These are phyloP conservation scores for Lagorchestes hirsutus DNA, from an alignment of 2,797 vertebrate species.

Conservation along the genomic window DNA sequence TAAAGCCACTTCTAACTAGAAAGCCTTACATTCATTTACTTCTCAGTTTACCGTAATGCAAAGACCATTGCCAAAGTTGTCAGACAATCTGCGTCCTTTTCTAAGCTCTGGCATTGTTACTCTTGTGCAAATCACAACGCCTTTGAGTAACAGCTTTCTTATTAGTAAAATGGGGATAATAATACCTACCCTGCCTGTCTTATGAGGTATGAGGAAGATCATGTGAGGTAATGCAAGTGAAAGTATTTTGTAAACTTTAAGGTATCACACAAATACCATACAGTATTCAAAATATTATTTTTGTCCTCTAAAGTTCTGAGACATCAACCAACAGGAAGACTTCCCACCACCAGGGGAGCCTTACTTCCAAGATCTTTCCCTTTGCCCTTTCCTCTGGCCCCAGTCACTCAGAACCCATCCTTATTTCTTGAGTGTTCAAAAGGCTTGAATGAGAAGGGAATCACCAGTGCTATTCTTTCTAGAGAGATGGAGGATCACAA, in stretches of 20 bases:
- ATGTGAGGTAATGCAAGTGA: not conserved
- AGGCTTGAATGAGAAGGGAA: not conserved
- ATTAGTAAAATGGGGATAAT: not conserved
- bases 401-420: not conserved
- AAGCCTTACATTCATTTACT: not conserved
- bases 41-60: not conserved
- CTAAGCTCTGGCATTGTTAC: not conserved
- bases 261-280: not conserved
- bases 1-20: not conserved
- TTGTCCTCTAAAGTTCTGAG: not conserved
- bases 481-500: no score
- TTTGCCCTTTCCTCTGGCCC: not conserved
- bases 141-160: not conserved
- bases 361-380: not conserved
- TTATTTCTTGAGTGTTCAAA: not conserved
- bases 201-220: not conserved
- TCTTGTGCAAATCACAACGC: not conserved
- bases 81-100: not conserved
- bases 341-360: not conserved
- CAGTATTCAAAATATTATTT: not conserved
- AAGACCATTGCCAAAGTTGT: not conserved
- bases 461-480: no score
- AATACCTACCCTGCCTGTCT: not conserved
- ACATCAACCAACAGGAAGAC: not conserved
- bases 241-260: not conserved